These are phyloP conservation scores for Disparrhopalites patrizii DNA, from an alignment of 2,888 invertebrate species.

Conservation along the genomic window DNA sequence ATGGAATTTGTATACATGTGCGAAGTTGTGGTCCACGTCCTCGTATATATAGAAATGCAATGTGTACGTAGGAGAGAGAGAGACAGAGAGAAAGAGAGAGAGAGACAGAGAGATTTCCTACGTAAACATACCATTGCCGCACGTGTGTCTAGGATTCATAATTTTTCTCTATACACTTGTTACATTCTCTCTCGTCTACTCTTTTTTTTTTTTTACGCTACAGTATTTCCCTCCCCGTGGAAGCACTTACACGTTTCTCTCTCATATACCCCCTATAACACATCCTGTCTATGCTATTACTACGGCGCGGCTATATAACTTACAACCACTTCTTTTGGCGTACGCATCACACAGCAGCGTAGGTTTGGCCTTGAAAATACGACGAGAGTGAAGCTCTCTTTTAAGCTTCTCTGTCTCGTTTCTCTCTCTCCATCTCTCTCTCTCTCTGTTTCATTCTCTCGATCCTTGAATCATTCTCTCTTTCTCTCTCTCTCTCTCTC, in stretches of 20 bases:
- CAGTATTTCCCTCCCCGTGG: no score
- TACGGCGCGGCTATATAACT: no score
- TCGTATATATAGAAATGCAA: not conserved
- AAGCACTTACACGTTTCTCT: no score
- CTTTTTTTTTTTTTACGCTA: no score
- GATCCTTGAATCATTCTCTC: not conserved
- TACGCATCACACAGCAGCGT: constrained; percentile 7
- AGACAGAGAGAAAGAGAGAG: not conserved
- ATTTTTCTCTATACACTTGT: constrained; percentile 1
- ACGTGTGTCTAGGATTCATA: constrained; percentile 3
- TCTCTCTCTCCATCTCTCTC: constrained; percentile 14
- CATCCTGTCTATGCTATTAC: no score
- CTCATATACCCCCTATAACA: no score
- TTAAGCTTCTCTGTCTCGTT: constrained; percentile 21
- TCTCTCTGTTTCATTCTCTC: not conserved
- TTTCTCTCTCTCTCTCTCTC: not conserved
- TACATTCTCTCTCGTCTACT: not conserved
- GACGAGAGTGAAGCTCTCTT: constrained; percentile 27
- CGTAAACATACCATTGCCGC: constrained; percentile 4
- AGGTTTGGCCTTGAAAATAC: constrained; percentile 33
- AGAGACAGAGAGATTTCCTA: not conserved
- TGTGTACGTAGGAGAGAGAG: not conserved
- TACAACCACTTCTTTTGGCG: not conserved
- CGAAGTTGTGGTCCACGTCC: no score
- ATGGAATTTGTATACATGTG: no score